Evolutionary conservation across 2,113 vertebrate species (phyloP), one percentile per base, ranked within the genome.

Genomic region (Tautogolabrus adspersus): DNA sequence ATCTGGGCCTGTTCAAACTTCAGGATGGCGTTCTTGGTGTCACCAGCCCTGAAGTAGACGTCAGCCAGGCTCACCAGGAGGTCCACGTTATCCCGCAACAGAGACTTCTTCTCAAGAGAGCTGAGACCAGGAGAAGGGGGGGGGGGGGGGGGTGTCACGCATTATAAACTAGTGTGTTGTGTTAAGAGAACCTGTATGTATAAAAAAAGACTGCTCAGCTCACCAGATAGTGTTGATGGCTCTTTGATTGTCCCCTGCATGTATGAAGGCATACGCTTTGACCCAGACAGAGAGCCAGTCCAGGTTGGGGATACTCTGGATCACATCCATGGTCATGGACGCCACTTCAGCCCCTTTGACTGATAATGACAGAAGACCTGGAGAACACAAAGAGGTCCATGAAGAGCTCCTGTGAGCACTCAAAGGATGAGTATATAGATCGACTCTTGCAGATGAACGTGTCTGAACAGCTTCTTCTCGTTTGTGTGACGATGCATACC

Each of bases 231-330:
- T 98, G 84, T 97, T 99, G 89, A 99, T 99, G 4, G 98, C 98
- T 87, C 98, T 95, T 0, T 97, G 96, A 84, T 99, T 99, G 87
- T 99, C 98, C 2, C 97, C 97, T 19, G 96, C 95, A 5, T 99
- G 97, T 40, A 98, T 96, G 81, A 99, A 99, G 38, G 98, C 98
- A 0, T 99, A 97, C 0, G 98, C 98, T 93, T 99, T 99, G 89
- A 99, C 99, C 98, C 98, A 99, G 57, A 98, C 96, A 0, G 98
- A 98, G 0, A 99, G 97, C 98, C 98, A 99, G 38, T 99, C 98
- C 90, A 99, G 78, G 87, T 97, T 99, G 4, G 97, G 97, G 72
- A 98, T 96, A 9, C 95, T 98, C 93, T 99, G 98, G 83, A 99
- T 99, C 26, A 98, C 93, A 22, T 99, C 98, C 94, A 99, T 96